Conservation (phyloP, 2,888 invertebrate species). For the Morinoia aosen region DNA sequence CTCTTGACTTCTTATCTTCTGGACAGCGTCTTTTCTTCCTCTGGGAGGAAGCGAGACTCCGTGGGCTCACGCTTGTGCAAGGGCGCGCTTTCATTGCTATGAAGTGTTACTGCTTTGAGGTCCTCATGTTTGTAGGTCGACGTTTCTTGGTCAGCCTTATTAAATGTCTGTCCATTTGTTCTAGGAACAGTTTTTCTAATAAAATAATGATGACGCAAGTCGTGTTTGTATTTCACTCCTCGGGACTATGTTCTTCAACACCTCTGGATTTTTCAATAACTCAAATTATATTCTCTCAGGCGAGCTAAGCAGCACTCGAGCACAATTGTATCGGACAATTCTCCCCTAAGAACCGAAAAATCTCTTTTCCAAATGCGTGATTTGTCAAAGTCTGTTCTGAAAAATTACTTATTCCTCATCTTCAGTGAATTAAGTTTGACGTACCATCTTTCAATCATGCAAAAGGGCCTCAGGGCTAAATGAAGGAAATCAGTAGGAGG, state of each 20-base stretch:
- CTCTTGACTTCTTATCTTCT: not conserved
- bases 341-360: too few relatives aligned
- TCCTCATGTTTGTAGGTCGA: not conserved
- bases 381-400: too few relatives aligned
- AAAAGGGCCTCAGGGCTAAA: too few relatives aligned
- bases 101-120: not conserved
- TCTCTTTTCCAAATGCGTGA: too few relatives aligned
- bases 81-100: not conserved
- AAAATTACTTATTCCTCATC: too few relatives aligned
- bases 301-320: too few relatives aligned
- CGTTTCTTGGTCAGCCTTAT: slow-evolving; percentile 10
- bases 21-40: not conserved
- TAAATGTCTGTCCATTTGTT: slow-evolving; percentile 2
- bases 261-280: too few relatives aligned
- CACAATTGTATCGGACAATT: too few relatives aligned
- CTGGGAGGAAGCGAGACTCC: not conserved
- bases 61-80: not conserved
- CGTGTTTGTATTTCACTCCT: not conserved
- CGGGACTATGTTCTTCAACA: not conserved
- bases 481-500: too few relatives aligned
- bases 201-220: not conserved
- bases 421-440: too few relatives aligned
- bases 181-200: slow-evolving; percentile 6
- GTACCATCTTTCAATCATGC: too few relatives aligned
- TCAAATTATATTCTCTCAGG: too few relatives aligned